Evolutionary conservation across 2,888 invertebrate genomes (phyloP).

Genomic region (Cylindroiulus punctatus): DNA sequence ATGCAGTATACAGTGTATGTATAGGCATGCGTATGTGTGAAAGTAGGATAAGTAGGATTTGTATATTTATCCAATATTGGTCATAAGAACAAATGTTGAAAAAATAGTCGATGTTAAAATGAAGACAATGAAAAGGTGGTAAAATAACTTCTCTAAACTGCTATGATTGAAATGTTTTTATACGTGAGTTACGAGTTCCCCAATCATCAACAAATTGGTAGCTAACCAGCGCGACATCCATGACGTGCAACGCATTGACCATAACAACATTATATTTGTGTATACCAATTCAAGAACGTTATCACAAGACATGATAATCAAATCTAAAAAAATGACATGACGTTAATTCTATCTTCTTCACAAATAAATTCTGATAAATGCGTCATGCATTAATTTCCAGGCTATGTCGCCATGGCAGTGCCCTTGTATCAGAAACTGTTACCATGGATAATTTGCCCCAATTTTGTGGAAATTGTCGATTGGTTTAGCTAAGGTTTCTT

Average conservation of each 20-base stretch:
- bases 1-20: too few species aligned
- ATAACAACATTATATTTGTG: neutral
- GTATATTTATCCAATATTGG: too few species aligned
- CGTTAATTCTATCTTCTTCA: neutral
- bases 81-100: too few species aligned
- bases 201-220: neutral
- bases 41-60: too few species aligned
- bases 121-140: too few species aligned
- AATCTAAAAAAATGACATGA: neutral
- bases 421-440: neutral
- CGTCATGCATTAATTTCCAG: neutral
- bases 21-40: too few species aligned
- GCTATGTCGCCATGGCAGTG: conserved; percentile 18
- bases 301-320: neutral
- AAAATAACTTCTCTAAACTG: too few species aligned
- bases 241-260: neutral
- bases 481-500: conserved; percentile 3
- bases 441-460: neutral
- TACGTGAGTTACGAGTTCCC: neutral
- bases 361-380: neutral
- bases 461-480: neutral
- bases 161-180: too few species aligned
- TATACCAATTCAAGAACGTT: neutral
- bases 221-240: neutral
- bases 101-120: too few species aligned